A percentile compares a stretch with the other conserved stretches of the same genome.
These are phyloP conservation scores for Odocoileus virginianus DNA, from an alignment of 2,113 vertebrate species.

Conservation along the genomic window DNA sequence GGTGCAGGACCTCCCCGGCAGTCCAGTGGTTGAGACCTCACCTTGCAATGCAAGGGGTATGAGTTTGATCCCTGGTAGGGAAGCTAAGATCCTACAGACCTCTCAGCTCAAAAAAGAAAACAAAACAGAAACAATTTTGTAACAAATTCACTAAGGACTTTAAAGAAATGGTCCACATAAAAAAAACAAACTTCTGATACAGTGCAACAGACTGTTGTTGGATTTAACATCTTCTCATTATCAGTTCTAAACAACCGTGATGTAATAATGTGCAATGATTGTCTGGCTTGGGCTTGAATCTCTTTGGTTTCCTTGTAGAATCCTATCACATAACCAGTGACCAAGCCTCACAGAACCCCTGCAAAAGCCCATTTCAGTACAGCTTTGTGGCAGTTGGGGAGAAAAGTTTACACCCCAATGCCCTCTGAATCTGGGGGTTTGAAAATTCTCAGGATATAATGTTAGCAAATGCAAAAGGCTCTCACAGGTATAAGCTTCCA, in stretches of 20 bases:
- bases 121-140: not conserved
- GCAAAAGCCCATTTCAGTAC: not conserved
- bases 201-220: not conserved
- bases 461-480: not conserved
- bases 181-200: not conserved
- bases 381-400: not conserved
- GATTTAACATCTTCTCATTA: not conserved
- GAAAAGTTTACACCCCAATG: not conserved
- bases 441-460: not conserved
- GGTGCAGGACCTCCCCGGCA: not conserved
- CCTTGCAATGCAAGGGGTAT: not conserved
- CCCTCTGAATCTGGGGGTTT: not conserved
- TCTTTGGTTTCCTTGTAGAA: not conserved
- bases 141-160: not conserved
- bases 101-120: not conserved
- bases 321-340: not conserved
- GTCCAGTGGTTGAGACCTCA: not conserved
- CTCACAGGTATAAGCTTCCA: not conserved
- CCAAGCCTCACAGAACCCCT: not conserved
- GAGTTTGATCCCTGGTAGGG: not conserved
- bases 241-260: not conserved
- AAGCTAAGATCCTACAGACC: not conserved
- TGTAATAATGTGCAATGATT: not conserved
- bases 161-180: not conserved
- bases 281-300: not conserved